Evolutionary conservation across 2,888 invertebrate species (phyloP), one percentile per base, ranked within the genome.

Genomic region (Agonopterix arenella): DNA sequence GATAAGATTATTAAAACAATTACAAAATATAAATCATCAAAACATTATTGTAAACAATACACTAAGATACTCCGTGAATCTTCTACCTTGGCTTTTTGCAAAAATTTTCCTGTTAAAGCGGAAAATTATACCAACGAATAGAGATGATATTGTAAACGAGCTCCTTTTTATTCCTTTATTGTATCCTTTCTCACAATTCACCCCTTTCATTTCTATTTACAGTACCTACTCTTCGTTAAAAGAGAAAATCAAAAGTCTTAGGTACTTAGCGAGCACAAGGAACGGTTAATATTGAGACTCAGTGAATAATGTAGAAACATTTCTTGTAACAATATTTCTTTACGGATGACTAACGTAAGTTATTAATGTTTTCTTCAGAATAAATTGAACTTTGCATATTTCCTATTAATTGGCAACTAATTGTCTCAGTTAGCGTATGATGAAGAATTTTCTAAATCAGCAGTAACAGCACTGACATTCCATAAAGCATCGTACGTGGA

Each of bases 121-220:
- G 48, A 52, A 52, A 64, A 70, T 67, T 66, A 66, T 53, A 61
- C 65, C 71, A 73, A 76, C 73, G 71, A 76, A 76, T 76, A 46
- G 45, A 46, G 68, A 73, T 66, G 78, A 67, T 67, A 70, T 69
- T 73, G 66, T 68, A 69, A 77, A 70, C 62, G 67, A 70, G 68
- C 62, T 55, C 62, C 64, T 61, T 70, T 66, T 73, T 74, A 68
- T 64, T 60, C 61, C 59, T 60, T 70, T 71, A 68, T 74, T 74
- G 64, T 72, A 70, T 72, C 64, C 66, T 62, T 66, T 65, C 65
- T 66, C 66, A 69, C 65, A 67, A 73, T 72, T 62, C 57, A 56
- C 62, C 61, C 56, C 69, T 70, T 67, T 61, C 60, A 60, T 63
- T 60, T 57, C 59, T 56, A 60, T 61, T 67, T 68, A 70, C 68